phyloP scores from a whole-genome alignment of 2,113 vertebrate species.

The Oceanites oceanicus region DNA sequence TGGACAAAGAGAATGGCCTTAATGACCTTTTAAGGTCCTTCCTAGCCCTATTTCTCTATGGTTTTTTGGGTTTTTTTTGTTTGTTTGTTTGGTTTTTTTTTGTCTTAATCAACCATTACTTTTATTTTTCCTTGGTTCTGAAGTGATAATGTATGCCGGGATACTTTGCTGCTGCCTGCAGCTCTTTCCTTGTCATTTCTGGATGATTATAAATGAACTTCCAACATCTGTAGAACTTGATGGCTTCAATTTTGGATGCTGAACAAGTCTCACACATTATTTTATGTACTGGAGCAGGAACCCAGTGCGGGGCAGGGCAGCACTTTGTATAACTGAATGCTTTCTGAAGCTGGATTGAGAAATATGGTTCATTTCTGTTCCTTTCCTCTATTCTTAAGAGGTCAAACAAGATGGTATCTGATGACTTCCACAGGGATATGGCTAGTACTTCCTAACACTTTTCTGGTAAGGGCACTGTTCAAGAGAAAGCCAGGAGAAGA shows the following conservation, averaged over 20 bases:
- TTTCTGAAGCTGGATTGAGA: not conserved
- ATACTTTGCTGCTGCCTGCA: not conserved
- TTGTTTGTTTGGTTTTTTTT: too few species aligned
- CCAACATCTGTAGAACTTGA: not conserved
- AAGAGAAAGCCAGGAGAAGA: not conserved
- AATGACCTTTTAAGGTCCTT: not conserved
- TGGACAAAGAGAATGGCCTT: not conserved
- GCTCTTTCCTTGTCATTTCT: not conserved
- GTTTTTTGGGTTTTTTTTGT: too few species aligned
- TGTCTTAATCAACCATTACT: not conserved
- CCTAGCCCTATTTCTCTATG: not conserved
- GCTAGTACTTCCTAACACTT: not conserved
- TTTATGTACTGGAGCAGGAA: slow-evolving; percentile 5
- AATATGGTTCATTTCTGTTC: not conserved
- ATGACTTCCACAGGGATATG: not conserved
- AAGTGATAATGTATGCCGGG: not conserved
- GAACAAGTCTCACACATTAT: not conserved
- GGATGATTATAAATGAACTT: not conserved
- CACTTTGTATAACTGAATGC: not conserved
- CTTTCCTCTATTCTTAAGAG: not conserved
- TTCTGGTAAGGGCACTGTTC: not conserved
- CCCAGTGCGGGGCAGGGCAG: not conserved
- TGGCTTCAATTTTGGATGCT: slow-evolving; percentile 3
- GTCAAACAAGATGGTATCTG: not conserved
- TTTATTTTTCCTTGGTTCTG: not conserved